Conservation (phyloP, 1,140 invertebrate genomes). For the Argopecten irradians region DNA sequence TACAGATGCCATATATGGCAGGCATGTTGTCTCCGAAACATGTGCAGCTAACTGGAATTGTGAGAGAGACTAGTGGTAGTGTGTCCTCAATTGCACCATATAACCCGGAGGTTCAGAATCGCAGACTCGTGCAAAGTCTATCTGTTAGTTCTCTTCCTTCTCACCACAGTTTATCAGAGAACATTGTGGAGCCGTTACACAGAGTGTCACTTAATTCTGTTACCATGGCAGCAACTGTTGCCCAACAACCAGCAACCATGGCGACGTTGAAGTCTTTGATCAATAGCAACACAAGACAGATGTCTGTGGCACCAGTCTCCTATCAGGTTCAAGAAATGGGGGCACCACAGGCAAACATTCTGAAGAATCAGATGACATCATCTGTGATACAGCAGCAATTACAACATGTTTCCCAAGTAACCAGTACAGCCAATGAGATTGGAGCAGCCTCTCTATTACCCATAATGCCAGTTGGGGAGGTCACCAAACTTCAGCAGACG, state of each 20-base stretch:
- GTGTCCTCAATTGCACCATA: conserved; percentile 32
- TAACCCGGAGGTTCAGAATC: conserved; percentile 28
- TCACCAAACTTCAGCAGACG: neutral
- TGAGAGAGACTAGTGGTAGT: conserved; percentile 33
- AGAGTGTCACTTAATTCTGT: conserved; percentile 27
- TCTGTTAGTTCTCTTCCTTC: conserved; percentile 51
- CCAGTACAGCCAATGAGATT: conserved; percentile 25
- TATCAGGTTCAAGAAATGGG: neutral
- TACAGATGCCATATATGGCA: neutral
- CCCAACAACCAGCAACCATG: conserved; percentile 39
- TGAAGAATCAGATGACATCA: conserved; percentile 34
- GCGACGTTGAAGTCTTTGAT: conserved; percentile 50
- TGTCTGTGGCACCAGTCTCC: neutral
- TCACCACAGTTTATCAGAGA: conserved; percentile 37
- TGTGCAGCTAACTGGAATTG: conserved; percentile 5
- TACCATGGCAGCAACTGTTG: neutral
- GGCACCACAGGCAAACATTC: neutral
- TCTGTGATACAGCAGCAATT: conserved; percentile 51
- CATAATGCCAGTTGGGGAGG: conserved; percentile 44
- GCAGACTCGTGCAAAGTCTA: conserved; percentile 45
- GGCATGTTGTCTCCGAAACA: conserved; percentile 26
- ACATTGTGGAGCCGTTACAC: conserved; percentile 21
- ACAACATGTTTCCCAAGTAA: conserved; percentile 35
- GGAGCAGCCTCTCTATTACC: conserved; percentile 40
- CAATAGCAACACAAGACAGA: conserved; percentile 27